Base-by-base conservation (phyloP, 2,888 invertebrate species). In the Acronicta psi region DNA sequence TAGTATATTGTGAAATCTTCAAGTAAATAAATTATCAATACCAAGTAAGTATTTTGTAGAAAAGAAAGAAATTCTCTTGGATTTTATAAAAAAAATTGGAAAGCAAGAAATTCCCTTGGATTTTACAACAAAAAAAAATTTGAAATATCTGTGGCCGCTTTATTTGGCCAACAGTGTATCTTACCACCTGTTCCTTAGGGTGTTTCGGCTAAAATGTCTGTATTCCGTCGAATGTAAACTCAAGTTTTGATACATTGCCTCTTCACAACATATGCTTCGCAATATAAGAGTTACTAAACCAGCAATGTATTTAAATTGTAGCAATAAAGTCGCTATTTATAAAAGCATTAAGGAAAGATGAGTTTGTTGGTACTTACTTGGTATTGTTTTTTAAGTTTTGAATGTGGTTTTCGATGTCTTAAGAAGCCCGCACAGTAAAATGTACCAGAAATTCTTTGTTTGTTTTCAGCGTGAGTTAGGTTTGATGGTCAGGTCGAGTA, bases 111-210 rank as follows among this genome's bases (percentile, higher is more conserved):
- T 5, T 20, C 2, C 20, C 20, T 20, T 5, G 2, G 20, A 2
- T 20, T 4, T 20, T 4, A 20, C 5, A 20, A 20, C 2, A 5
- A 20, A 20, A 5, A 20, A 20, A 20, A 4, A 20, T 20, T 20
- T 20, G 2, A 20, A 20, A 20, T 4, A 5, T 4, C 5, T 2
- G 20, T 4, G 20, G 20, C 20, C 2, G 2, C n/a, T 44, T 44
- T 34, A 20, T 47, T 5, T 50, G 76, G 25, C 69, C 56, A 6
- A 17, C 63, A 68, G 61, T 79, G 76, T 75, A 76, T 31, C 14
- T 3, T 29, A 20, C 77, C 79, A 79, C 79, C 79, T 79, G 79
- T 79, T 73, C 57, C 58, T 57, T 61, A 46, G 65, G 68, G 60
- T 64, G 66, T 73, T 63, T 73, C 71, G 54, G 65, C 59, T 70